Evolutionary conservation across 2,797 vertebrate genomes (phyloP).

Genomic region (Spatula versicolor): DNA sequence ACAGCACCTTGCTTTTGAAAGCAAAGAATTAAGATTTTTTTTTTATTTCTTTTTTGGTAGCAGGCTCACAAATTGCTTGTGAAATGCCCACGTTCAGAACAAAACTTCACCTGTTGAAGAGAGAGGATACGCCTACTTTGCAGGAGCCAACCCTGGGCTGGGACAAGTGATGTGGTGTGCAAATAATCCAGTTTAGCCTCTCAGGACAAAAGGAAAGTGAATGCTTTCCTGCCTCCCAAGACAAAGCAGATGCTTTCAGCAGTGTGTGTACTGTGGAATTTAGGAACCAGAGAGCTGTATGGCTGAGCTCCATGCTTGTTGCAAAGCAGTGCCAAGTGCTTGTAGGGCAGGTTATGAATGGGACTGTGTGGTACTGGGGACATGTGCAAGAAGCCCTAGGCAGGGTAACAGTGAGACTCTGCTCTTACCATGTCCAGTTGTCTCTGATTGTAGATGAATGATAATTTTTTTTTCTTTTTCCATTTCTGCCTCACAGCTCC

Average conservation of each 20-base stretch:
- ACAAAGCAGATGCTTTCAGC: background rate
- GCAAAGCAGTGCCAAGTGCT: background rate
- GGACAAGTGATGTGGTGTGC: background rate
- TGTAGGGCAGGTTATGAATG: background rate
- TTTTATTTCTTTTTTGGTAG: background rate
- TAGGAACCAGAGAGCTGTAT: background rate
- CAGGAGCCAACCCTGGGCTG: background rate
- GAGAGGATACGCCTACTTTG: background rate
- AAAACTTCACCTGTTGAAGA: background rate
- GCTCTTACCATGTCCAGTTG: background rate
- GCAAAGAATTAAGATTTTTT: background rate
- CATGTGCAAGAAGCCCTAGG: fast-evolving
- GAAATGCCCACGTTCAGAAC: background rate
- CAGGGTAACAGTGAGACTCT: background rate
- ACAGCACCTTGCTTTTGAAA: background rate
- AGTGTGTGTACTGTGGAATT: background rate
- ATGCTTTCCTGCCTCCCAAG: background rate
- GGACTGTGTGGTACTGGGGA: background rate
- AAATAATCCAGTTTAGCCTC: background rate
- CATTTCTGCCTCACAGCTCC: background rate
- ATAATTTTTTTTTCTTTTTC: too few relatives aligned
- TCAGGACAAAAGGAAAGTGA: background rate
- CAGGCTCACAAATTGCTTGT: background rate
- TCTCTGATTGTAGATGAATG: background rate
- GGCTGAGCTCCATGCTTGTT: fast-evolving